A percentile compares a stretch with the other conserved stretches of the same genome.
phyloP scores from a whole-genome alignment of 2,888 invertebrate species.

The Taphrorychus bicolor region DNA sequence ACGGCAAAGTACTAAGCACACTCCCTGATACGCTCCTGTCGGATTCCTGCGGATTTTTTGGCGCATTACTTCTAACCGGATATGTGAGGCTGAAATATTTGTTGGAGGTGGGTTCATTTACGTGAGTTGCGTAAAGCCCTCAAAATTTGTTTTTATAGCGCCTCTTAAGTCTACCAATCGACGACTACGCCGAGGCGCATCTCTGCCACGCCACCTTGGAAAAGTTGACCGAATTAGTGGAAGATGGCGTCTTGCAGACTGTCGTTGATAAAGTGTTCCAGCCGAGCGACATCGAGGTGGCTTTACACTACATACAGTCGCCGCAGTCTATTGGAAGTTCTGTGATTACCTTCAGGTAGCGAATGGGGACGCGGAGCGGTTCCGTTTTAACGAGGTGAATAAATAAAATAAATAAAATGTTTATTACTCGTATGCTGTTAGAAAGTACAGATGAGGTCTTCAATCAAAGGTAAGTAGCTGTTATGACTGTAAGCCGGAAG shows the following conservation, averaged over 20 bases:
- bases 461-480: too few species aligned
- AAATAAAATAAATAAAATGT: too few species aligned
- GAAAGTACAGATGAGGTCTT: too few species aligned
- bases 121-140: neutral
- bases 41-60: slow-evolving; percentile 60
- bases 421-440: too few species aligned
- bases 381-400: too few species aligned
- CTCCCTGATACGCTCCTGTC: slow-evolving; percentile 61
- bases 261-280: slow-evolving; percentile 65
- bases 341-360: slow-evolving; percentile 57
- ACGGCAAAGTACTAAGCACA: slow-evolving; percentile 59
- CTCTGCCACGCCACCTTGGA: slow-evolving; percentile 55
- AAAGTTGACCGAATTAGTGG: slow-evolving; percentile 59
- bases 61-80: slow-evolving; percentile 60
- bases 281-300: slow-evolving; percentile 56
- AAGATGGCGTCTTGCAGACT: slow-evolving; percentile 64
- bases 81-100: slow-evolving; percentile 59
- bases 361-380: neutral
- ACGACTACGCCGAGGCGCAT: slow-evolving; percentile 56
- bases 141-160: slow-evolving; percentile 50
- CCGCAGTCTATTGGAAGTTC: slow-evolving; percentile 57
- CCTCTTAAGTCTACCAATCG: slow-evolving; percentile 53
- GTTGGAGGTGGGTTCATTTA: slow-evolving; percentile 56
- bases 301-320: slow-evolving; percentile 56
- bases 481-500: too few species aligned